phyloP scores from a whole-genome alignment of 37 sponge, comb jelly and placozoan species.

The Beroe ovata region DNA sequence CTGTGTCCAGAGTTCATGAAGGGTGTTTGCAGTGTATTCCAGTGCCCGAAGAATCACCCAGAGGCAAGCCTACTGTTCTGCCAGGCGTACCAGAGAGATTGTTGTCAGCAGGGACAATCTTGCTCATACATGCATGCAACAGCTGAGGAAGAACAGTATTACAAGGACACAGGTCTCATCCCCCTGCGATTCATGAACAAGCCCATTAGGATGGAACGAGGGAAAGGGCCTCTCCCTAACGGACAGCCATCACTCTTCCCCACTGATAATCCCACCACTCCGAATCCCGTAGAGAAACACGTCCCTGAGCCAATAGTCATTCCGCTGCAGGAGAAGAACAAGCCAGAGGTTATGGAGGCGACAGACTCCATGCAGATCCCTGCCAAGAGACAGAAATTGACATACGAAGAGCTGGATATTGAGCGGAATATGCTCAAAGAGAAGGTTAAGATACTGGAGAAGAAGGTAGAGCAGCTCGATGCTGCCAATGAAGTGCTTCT shows the following conservation, averaged over 20 bases:
- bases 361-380: neutral
- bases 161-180: conserved; percentile 64
- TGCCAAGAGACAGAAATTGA: neutral
- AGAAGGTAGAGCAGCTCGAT: conserved; percentile 53
- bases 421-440: conserved; percentile 58
- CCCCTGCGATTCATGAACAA: conserved; percentile 61
- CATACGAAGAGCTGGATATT: conserved; percentile 49
- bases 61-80: conserved; percentile 33
- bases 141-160: conserved; percentile 57
- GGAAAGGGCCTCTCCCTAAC: conserved; percentile 30
- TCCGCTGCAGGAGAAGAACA: neutral
- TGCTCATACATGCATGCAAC: conserved; percentile 64
- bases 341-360: neutral
- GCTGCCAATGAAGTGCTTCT: conserved; percentile 47
- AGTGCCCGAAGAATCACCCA: conserved; percentile 59
- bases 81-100: conserved; percentile 61
- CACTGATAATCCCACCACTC: neutral
- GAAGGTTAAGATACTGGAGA: conserved; percentile 57
- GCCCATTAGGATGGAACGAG: conserved; percentile 53
- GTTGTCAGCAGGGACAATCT: conserved; percentile 45
- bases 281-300: neutral
- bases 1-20: conserved; percentile 65
- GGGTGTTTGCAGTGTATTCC: conserved; percentile 60
- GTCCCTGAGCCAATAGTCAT: neutral
- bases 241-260: conserved; percentile 61